Percentiles rank a stretch among this genome's conserved stretches.
Conservation (phyloP, 2,113 vertebrate genomes). For the Baryphthengus martii region DNA sequence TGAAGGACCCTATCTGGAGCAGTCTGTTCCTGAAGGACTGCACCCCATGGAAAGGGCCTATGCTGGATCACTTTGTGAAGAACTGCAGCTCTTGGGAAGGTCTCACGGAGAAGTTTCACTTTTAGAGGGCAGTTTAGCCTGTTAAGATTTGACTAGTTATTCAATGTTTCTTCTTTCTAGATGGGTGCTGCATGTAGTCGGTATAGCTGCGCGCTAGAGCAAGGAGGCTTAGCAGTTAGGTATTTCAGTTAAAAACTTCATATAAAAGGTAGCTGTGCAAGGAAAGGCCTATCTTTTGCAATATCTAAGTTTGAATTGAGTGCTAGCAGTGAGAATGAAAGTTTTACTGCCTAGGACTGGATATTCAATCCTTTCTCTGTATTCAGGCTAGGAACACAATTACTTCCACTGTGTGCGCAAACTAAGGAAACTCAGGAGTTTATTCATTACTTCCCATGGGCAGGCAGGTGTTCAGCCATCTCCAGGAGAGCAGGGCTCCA, state of each 20-base stretch:
- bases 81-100: no score
- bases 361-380: not conserved
- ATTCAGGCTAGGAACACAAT: not conserved
- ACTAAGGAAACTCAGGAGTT: not conserved
- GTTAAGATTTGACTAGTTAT: not conserved
- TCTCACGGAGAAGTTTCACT: no score
- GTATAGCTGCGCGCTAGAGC: not conserved
- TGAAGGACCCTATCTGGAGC: no score
- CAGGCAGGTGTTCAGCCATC: no score
- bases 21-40: no score
- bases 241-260: not conserved
- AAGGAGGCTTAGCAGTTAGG: not conserved
- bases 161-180: not conserved
- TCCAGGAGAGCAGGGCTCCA: not conserved
- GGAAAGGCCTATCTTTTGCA: not conserved
- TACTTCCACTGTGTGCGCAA: not conserved
- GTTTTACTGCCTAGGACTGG: not conserved
- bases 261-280: not conserved
- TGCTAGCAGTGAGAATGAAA: not conserved
- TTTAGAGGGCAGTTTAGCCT: not conserved
- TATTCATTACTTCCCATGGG: not conserved
- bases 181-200: accelerated
- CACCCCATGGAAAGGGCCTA: no score
- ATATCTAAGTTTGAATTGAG: not conserved
- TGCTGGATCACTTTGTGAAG: no score